Evolutionary conservation across 1,140 invertebrate species (phyloP).

Genomic region (Cataglyphis hispanica): DNA sequence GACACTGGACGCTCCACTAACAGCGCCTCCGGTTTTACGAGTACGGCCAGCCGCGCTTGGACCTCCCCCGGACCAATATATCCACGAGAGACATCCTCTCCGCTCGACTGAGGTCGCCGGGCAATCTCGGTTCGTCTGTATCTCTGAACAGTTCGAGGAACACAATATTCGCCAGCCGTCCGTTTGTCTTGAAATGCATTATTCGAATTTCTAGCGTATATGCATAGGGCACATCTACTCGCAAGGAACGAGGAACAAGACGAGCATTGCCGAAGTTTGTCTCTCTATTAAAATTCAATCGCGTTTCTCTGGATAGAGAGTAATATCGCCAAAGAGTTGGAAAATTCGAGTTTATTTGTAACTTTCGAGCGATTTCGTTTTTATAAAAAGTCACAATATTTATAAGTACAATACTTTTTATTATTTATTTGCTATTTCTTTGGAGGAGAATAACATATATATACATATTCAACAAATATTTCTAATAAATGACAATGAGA

Average conservation of each 20-base stretch:
- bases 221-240: not conserved
- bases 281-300: not conserved
- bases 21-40: constrained; percentile 54
- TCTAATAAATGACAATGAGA: not conserved
- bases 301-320: not conserved
- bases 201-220: not conserved
- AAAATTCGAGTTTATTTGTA: not conserved
- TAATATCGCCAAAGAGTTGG: not conserved
- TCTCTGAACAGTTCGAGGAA: not conserved
- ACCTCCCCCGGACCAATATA: not conserved
- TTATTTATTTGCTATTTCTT: not conserved
- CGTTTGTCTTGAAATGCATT: not conserved
- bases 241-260: not conserved
- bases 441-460: not conserved
- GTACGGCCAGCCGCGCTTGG: constrained; percentile 2
- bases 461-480: not conserved
- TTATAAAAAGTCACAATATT: too few species aligned
- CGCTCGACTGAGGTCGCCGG: constrained; percentile 6
- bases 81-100: constrained; percentile 25
- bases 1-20: constrained; percentile 43
- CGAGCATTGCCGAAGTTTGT: not conserved
- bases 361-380: not conserved
- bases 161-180: constrained; percentile 19
- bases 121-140: constrained; percentile 1
- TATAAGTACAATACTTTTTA: too few species aligned